Evolutionary conservation across 2,113 vertebrate species (phyloP).

Genomic region (Columbina picui): DNA sequence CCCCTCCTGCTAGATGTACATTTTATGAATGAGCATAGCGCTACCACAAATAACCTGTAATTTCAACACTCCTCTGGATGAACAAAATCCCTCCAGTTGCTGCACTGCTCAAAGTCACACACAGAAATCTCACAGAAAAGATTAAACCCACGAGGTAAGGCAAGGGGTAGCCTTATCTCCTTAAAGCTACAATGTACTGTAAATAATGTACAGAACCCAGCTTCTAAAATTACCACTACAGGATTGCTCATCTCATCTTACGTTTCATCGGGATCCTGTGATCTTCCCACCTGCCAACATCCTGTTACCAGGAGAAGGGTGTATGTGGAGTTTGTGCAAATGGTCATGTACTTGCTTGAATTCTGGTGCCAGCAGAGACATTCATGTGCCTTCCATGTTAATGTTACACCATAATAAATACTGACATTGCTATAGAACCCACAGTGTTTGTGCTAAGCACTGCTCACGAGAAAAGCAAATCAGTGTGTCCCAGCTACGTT

Average conservation of each 20-base stretch:
- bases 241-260: conserved; percentile 25
- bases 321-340: conserved; percentile 36
- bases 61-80: neutral
- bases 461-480: neutral
- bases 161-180: neutral
- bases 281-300: conserved; percentile 67
- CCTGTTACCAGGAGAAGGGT: conserved; percentile 32
- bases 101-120: neutral
- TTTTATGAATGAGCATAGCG: neutral
- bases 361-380: conserved; percentile 12
- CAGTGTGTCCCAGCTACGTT: neutral
- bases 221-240: conserved; percentile 61
- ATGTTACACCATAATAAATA: neutral
- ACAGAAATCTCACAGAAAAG: neutral
- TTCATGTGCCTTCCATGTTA: conserved; percentile 21
- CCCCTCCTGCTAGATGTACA: rapidly evolving
- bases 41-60: neutral
- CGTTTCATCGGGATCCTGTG: conserved; percentile 59
- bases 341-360: conserved; percentile 36
- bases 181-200: conserved; percentile 44
- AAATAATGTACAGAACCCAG: conserved; percentile 60
- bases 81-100: neutral
- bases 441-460: neutral
- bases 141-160: neutral
- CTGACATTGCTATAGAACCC: neutral